These are phyloP conservation scores for Hippoglossus stenolepis DNA, from an alignment of 2,113 vertebrate species.

Conservation along the genomic window DNA sequence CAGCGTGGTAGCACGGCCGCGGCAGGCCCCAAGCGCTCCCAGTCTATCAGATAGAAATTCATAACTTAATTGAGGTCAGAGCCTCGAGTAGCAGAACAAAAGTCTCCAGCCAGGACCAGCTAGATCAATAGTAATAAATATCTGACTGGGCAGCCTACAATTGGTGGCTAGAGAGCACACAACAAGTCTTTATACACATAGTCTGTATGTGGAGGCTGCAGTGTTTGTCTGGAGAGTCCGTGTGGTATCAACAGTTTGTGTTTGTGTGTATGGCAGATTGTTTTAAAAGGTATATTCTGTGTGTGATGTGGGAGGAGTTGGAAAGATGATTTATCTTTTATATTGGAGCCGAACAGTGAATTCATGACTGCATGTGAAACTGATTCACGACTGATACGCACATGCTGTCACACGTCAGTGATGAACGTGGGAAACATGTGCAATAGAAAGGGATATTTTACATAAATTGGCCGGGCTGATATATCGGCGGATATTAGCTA, in stretches of 20 bases:
- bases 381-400: background rate
- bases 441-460: background rate
- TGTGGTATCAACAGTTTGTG: conserved; percentile 22
- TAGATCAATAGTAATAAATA: conserved; percentile 99
- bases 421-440: background rate
- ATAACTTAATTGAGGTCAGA: conserved; percentile 99
- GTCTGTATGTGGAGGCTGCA: conserved; percentile 43
- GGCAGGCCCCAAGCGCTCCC: conserved; percentile 90
- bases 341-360: conserved; percentile 28
- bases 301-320: conserved; percentile 24
- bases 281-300: conserved; percentile 9
- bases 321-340: conserved; percentile 23
- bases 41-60: conserved; percentile 99
- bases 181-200: conserved; percentile 53
- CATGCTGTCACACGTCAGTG: background rate
- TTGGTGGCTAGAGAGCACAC: conserved; percentile 65
- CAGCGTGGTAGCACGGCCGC: conserved; percentile 87
- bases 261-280: background rate
- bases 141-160: conserved; percentile 91
- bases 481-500: conserved; percentile 2
- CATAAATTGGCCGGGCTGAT: background rate
- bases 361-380: background rate
- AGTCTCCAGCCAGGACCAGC: conserved; percentile 94
- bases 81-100: conserved; percentile 95
- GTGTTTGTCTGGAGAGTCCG: background rate